Conservation (phyloP, 2,888 invertebrate species). For the Drosophila meridiana region DNA sequence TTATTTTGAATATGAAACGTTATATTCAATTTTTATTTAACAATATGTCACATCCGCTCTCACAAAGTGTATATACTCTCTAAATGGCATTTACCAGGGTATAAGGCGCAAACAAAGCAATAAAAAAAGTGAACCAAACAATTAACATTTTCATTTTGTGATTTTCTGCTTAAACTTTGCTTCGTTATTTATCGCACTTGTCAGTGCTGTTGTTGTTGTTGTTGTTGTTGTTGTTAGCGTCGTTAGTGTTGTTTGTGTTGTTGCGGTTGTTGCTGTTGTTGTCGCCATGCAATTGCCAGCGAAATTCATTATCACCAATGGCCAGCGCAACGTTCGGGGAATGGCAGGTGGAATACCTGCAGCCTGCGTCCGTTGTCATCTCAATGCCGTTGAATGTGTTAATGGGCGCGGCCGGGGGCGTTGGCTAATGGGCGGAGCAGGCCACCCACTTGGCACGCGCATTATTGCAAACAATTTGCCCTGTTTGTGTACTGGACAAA, state of each 20-base stretch:
- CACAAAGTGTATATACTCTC: background rate
- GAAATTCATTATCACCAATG: conserved; percentile 68
- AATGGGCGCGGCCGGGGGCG: conserved; percentile 33
- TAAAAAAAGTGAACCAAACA: conserved; percentile 56
- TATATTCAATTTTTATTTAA: background rate
- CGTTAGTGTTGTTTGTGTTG: conserved; percentile 21
- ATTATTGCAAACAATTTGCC: conserved; percentile 80
- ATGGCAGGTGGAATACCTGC: conserved; percentile 46
- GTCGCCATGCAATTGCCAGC: conserved; percentile 47
- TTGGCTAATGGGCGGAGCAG: background rate
- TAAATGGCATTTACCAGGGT: background rate
- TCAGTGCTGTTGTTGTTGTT: conserved; percentile 29
- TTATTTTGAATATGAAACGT: background rate
- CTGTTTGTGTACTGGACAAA: conserved; percentile 75
- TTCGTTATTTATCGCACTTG: conserved; percentile 66
- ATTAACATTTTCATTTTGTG: conserved; percentile 79
- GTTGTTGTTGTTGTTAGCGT: background rate
- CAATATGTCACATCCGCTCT: background rate
- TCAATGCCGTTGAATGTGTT: conserved; percentile 39
- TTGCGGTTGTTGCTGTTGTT: conserved; percentile 12
- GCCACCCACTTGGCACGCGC: conserved; percentile 68
- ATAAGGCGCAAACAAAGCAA: conserved; percentile 6
- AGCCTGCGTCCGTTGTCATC: conserved; percentile 39
- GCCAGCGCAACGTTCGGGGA: background rate
- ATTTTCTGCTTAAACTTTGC: conserved; percentile 68